Base-by-base conservation (phyloP, 2,888 invertebrate genomes). In the Rhingia campestris region DNA sequence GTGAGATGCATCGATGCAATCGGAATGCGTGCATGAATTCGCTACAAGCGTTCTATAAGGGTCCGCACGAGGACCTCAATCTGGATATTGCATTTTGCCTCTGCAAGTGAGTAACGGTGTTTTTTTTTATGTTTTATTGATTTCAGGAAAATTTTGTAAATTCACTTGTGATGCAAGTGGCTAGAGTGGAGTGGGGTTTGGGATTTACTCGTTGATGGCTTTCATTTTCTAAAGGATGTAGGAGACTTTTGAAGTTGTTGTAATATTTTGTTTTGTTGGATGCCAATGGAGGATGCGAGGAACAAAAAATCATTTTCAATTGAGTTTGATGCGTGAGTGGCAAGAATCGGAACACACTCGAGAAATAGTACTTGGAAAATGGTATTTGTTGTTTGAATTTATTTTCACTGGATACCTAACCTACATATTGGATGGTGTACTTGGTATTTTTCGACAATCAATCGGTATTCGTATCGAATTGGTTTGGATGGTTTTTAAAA, bases 71-170 rank as follows among this genome's bases (percentile, higher is more conserved):
- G 87, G 95, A 94, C 87, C 95, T 96, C 94, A 97, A 96, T 89
- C 94, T 97, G 86, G 97, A 97, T 92, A 96, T 97, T 88, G 97
- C 97, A 87, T 97, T 97, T 92, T 97, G 97, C 91, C 93, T 97
- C 81, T 97, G 97, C 97, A 97, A 95, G 97, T 97, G 92, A 94
- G 95, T 94, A 87, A 33, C 47, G 87, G 41, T 59, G 43, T 61
- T 64, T 72, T 82, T 54, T 64, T 72, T 72, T 76, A 70, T 63
- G 67, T 72, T 81, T 67, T 72, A 77, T 82, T 66, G 66, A 70
- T 81, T 81, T 59, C 51, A 72, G 76, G 53, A 66, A 2, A 22
- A 22, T 22, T 22, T 53, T 81, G 61, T 76, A 76, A 77, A 72
- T 63, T 77, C 72, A 63, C 39, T 61, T 63, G 10, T 37, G 47